Base-by-base conservation (phyloP, 2,888 invertebrate genomes). In the Leptinotarsa tumamoca region DNA sequence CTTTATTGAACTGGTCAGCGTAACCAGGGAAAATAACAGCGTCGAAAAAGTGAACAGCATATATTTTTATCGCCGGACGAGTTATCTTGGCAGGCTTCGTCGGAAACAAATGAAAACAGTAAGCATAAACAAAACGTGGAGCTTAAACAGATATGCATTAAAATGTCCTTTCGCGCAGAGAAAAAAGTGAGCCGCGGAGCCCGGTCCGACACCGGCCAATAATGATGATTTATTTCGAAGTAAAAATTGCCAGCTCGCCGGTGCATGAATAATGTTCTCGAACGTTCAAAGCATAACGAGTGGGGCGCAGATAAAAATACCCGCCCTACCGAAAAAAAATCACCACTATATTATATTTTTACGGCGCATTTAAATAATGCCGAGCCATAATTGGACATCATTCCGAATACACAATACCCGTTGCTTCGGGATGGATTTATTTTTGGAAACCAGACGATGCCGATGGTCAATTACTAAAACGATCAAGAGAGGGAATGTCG, bases 211-310 rank as follows among this genome's bases (percentile, higher is more conserved):
- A 87, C 87, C 86, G 88, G 88, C 89, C 90, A 90, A 90, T 91
- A 90, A 90, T 90, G 90, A 90, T 90, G 90, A 90, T 91, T 90
- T 90, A 90, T 90, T 87, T 89, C 88, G 80, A 81, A 89, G 88
- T 90, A 89, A 90, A 90, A 90, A 90, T 90, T 89, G 90, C 89
- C 89, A 89, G 88, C 88, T 88, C 88, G 88, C 89, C 88, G 88
- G 88, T 89, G 88, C 87, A 89, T 90, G 90, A 90, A 88, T 90
- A 90, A 90, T 90, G 89, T 89, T 87, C 82, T 81, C 89, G 87
- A 88, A 87, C 89, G 87, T 85, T 86, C 87, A 86, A 86, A 86
- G 85, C 86, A 84, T 85, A 85, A 86, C 86, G 85, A 86, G 84
- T 84, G 83, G 85, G 83, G 84, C 82, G 83, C 83, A 84, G 86